phyloP scores from a whole-genome alignment of 2,888 invertebrate genomes.

The Lasiommata megera region DNA sequence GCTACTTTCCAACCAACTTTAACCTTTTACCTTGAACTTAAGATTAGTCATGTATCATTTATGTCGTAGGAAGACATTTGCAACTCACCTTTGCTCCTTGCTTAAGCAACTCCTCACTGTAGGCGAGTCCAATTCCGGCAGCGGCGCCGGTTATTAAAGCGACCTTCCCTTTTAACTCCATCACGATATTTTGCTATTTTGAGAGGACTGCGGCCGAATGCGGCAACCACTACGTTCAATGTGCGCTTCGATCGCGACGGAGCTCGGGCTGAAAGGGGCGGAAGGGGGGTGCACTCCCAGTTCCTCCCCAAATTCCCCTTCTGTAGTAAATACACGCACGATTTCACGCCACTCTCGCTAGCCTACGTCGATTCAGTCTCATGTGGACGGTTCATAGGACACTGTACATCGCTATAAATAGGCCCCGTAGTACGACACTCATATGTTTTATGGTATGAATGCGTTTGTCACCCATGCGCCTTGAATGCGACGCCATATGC shows the following conservation, averaged over 20 bases:
- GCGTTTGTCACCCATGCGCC: conserved; percentile 16
- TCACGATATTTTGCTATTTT: conserved; percentile 50
- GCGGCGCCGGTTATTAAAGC: conserved; percentile 88
- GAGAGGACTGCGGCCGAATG: conserved; percentile 55
- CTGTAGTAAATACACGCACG: conserved; percentile 73
- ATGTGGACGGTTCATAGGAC: conserved; percentile 38
- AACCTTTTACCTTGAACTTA: conserved; percentile 67
- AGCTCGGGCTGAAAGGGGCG: conserved; percentile 41
- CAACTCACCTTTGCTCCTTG: conserved; percentile 86
- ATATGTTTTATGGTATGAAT: conserved; percentile 30
- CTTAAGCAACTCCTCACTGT: conserved; percentile 85
- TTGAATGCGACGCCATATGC: conserved; percentile 9
- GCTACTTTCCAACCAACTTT: conserved; percentile 43
- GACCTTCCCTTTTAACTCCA: conserved; percentile 89
- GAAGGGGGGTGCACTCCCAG: conserved; percentile 41
- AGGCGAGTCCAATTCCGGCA: conserved; percentile 87
- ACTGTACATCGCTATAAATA: conserved; percentile 35
- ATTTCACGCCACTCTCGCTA: conserved; percentile 63
- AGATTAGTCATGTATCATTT: conserved; percentile 39
- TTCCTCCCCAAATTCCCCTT: conserved; percentile 57
- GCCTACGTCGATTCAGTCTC: conserved; percentile 56
- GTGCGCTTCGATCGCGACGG: conserved; percentile 67
- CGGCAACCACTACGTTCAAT: conserved; percentile 45
- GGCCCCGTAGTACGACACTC: conserved; percentile 36
- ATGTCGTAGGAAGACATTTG: conserved; percentile 31